Base-by-base conservation (phyloP, 2,888 invertebrate genomes). In the Acrobasis consociella region DNA sequence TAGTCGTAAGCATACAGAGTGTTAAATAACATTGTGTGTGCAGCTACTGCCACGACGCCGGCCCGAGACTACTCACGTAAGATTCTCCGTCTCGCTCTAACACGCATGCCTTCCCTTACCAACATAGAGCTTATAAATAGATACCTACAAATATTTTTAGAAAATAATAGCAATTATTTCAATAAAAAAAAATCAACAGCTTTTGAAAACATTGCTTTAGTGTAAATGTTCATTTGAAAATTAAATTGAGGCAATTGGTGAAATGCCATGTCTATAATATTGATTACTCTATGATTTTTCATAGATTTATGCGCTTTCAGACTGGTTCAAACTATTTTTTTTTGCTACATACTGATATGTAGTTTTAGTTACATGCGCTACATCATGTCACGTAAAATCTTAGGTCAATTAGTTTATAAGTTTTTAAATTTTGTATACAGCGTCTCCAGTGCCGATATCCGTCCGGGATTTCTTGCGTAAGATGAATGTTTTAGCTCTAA, bases 21-120 rank as follows among this genome's bases (percentile, higher is more conserved):
- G 17, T 42, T 50, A 62, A 66, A 56, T 66, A 64, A 52, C 64
- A 66, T 67, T 77, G 74, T 80, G 70, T 72, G 76, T 68, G 77
- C 87, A 86, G 87, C 86, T 62, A 76, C 82, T 80, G 70, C 83
- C 74, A 74, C 87, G 62, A 75, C 88, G n/a, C 73, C 84, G 49
- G 71, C 76, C 62, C 76, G 90, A 64, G 89, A 87, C 60, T 87
- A 83, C 73, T 71, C 84, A 85, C 89, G 91, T 91, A 90, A 91
- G 91, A 69, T 11, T 61, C 62, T 65, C 66, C 68, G 50, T 64
- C 58, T 56, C 56, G 58, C 59, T 49, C 61, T 67, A 67, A 68
- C 53, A 66, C 15, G 77, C 77, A 81, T 81, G 82, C 78, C 63
- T 76, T 74, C 72, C 75, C 74, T 73, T 72, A 65, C 67, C 69